Evolutionary conservation across 2,113 vertebrate species (phyloP).

Genomic region (Casuarius casuarius): DNA sequence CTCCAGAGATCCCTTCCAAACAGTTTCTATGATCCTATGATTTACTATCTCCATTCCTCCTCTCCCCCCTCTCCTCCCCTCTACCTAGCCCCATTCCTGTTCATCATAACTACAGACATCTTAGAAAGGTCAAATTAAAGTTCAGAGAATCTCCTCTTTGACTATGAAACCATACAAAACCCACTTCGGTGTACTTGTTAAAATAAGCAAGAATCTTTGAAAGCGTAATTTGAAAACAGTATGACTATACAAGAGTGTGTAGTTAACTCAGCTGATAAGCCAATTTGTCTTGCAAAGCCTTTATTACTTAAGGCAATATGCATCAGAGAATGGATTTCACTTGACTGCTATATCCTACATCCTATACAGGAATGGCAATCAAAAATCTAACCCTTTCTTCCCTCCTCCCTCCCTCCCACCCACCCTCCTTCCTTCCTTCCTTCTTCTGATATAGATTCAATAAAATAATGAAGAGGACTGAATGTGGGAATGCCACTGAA

Average conservation of each 20-base stretch:
- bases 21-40: neutral
- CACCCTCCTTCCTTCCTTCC: neutral
- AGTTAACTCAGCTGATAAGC: neutral
- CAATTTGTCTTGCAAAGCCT: neutral
- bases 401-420: too few relatives aligned
- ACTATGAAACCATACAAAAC: neutral
- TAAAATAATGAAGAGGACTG: neutral
- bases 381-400: neutral
- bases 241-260: neutral
- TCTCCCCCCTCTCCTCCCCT: neutral
- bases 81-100: neutral
- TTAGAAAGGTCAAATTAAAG: neutral
- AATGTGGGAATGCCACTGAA: neutral
- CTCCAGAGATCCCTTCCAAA: neutral
- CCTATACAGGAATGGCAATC: neutral
- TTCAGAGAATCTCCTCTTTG: neutral
- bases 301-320: neutral
- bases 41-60: neutral
- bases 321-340: neutral
- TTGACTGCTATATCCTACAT: neutral
- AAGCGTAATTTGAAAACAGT: neutral
- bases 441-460: neutral
- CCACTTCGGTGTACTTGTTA: neutral
- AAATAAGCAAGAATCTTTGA: neutral
- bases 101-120: neutral